Evolutionary conservation across 2,113 vertebrate genomes (phyloP).

Genomic region (Bubo scandiacus): DNA sequence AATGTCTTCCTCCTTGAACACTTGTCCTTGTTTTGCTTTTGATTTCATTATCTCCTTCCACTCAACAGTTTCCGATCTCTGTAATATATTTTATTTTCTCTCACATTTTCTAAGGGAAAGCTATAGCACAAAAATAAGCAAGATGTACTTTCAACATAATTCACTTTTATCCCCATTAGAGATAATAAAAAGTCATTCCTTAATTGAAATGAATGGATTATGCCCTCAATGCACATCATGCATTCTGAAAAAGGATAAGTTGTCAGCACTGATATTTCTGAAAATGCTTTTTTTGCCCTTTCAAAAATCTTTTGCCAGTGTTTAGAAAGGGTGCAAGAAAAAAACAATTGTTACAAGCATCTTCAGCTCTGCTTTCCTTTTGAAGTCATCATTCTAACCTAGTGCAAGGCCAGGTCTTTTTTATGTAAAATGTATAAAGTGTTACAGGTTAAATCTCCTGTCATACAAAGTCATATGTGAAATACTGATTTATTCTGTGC

Average conservation of each 20-base stretch:
- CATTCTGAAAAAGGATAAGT: background rate
- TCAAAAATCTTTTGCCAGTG: background rate
- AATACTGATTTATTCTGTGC: background rate
- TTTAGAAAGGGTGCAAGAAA: background rate
- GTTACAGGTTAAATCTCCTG: background rate
- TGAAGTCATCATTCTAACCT: background rate
- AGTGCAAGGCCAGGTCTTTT: background rate
- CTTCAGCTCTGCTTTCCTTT: background rate
- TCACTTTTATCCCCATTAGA: background rate
- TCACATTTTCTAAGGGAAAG: background rate
- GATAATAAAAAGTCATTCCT: background rate
- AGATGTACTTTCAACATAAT: background rate
- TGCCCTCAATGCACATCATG: background rate
- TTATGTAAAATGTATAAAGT: background rate
- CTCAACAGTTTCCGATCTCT: background rate
- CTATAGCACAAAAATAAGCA: background rate
- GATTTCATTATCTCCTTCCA: background rate
- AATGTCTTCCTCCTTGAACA: background rate
- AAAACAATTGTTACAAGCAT: background rate
- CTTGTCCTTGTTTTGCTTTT: background rate
- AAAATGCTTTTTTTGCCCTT: background rate
- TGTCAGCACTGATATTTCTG: background rate
- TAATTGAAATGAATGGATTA: background rate
- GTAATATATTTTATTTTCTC: background rate
- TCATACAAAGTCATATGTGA: background rate